Evolutionary conservation across 2,113 vertebrate genomes (phyloP), one percentile per base, ranked within the genome.

Genomic region (Hiodon alosoides): DNA sequence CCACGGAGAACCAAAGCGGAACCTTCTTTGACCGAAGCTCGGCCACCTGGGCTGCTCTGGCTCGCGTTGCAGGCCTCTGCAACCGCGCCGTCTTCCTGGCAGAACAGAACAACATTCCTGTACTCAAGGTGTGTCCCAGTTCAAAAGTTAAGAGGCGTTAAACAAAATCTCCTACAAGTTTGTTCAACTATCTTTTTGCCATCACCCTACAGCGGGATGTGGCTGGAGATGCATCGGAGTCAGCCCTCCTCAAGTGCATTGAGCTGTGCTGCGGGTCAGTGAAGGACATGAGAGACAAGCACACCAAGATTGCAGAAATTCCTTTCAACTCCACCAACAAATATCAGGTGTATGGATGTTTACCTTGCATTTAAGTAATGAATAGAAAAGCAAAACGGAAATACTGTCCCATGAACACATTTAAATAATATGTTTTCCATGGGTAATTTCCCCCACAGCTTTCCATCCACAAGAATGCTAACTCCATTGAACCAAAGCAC

Each of bases 281-380:
- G 54, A 85, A 87, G 68, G 93, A 91, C n/a, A 96, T 97, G 90
- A 88, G 96, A 57, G 92, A 93, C 0, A 91, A 90, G 76, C 93
- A 82, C 72, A 83, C 83, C 72, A 97, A 98, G 81, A 92, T 96
- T 67, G 76, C 93, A 0, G 95, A 98, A 83, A 98, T 98, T 71
- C 96, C 96, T 0, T 98, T 98, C 87, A 98, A 98, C 87, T 98
- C 96, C 8, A 96, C 95, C 80, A 98, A 97, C 83, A 98, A 98
- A 77, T 98, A 96, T 86, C 96, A 98, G 94, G 96, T 96, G 77
- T 50, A 46, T 4, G 4, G 10, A 57, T 16, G 7, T 10, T n/a
- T 62, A 10, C 4, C 4, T n/a, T 62, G 14, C 60, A 10, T 10
- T 62, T 14, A 4, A 62, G 60, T 62, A 13, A 62, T 8, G n/a